phyloP scores from a whole-genome alignment of 1,140 invertebrate genomes.

The Dermatophagoides farinae region DNA sequence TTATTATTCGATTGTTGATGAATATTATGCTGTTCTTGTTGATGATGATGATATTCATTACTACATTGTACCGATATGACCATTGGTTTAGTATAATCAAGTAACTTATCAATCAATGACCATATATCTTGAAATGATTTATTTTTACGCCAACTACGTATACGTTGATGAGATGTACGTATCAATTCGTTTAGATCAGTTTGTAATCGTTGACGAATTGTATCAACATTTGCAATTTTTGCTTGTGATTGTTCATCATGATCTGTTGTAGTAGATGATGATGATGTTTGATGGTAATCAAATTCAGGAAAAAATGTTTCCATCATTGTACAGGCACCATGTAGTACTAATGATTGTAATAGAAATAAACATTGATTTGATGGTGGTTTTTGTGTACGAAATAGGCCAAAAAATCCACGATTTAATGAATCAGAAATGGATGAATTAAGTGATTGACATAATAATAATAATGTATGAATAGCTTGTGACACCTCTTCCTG shows the following conservation, averaged over 20 bases:
- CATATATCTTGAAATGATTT: neutral
- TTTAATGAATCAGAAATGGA: neutral
- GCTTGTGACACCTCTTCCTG: neutral
- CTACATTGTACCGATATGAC: too few relatives aligned
- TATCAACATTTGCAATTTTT: neutral
- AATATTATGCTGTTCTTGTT: neutral
- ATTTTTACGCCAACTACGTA: neutral
- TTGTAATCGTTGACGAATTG: neutral
- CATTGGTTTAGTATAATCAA: too few relatives aligned
- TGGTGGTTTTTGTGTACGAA: neutral
- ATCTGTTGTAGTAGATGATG: neutral
- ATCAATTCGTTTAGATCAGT: neutral
- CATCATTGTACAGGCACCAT: neutral
- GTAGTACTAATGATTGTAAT: neutral
- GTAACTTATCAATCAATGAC: too few relatives aligned
- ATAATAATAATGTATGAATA: neutral
- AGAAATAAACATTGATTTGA: conserved; percentile 6
- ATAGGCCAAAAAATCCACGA: neutral
- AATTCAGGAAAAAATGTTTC: neutral
- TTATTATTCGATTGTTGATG: too few relatives aligned
- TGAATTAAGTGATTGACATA: neutral
- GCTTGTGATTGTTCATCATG: neutral
- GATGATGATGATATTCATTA: too few relatives aligned
- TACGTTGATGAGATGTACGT: neutral
- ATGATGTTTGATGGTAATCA: neutral